Evolutionary conservation across 2,797 vertebrate genomes (phyloP), one percentile per base, ranked within the genome.

Genomic region (Rousettus madagascariensis): DNA sequence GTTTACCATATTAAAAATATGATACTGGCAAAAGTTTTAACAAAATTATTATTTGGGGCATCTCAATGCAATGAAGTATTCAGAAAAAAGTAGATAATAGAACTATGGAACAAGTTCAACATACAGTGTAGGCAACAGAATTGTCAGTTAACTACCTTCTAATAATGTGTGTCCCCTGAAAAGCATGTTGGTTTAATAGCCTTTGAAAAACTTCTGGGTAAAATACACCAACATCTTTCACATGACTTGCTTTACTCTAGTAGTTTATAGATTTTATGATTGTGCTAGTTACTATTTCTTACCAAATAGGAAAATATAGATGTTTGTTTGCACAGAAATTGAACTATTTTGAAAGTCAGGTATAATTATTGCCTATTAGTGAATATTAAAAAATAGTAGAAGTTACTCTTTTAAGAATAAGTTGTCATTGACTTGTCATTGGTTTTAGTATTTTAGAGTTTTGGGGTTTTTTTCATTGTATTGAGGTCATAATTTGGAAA

Each of bases 131-230:
- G 74, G 20, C 53, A 78, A 51, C n/a, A 92, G 16, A 91, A 77
- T 79, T 49, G 71, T 68, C 66, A 93, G 15, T 84, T 74, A 85
- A 57, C 15, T 7, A 22, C 51, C 80, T 68, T 91, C 69, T 22
- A 91, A 75, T 91, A 33, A 46, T 8, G 6, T 72, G 12, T 88
- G 28, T 69, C 19, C 51, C 89, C 36, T 92, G 74, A 57, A 69
- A 88, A 85, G 38, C 5, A 28, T 80, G 24, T 82, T 92, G 26
- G 36, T 69, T 74, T 90, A 91, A 43, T 78, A 95, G 71, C 20
- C 71, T 96, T 96, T 94, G 79, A 77, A 96, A 95, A 92, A 69
- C 82, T 92, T 90, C 65, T 95, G 80, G 33, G 63, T 87, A 46
- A 96, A 88, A 88, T 59, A 86, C 22, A 78, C 30, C 46, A 78